Evolutionary conservation across 2,797 vertebrate species (phyloP).

Genomic region (Mormyrus hasselquistii): DNA sequence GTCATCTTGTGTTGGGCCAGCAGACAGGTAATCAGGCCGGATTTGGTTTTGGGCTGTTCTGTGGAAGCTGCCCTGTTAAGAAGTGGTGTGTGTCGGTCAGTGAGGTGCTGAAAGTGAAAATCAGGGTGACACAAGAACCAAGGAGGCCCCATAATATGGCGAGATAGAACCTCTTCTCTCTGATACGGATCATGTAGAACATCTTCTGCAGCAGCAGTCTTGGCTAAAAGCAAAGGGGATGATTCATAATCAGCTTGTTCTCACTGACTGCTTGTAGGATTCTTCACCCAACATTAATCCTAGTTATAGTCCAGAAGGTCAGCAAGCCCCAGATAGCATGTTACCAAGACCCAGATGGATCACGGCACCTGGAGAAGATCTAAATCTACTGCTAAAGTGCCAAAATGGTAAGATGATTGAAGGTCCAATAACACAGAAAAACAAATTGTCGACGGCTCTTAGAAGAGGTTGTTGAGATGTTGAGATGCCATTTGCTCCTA

Average conservation of each 20-base stretch:
- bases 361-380: not conserved
- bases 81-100: not conserved
- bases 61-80: not conserved
- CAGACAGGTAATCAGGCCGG: not conserved
- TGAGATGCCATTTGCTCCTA: not conserved
- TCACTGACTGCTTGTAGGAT: not conserved
- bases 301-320: not conserved
- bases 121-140: not conserved
- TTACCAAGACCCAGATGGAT: not conserved
- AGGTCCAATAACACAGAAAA: not conserved
- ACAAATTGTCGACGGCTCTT: too few species aligned
- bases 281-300: not conserved
- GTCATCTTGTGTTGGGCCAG: not conserved
- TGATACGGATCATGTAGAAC: not conserved
- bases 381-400: not conserved
- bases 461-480: not conserved
- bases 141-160: not conserved
- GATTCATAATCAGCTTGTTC: not conserved
- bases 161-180: not conserved
- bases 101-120: not conserved
- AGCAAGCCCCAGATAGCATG: not conserved
- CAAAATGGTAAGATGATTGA: not conserved
- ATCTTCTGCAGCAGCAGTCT: not conserved
- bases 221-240: not conserved
- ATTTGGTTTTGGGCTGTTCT: not conserved